Base-by-base conservation (phyloP, 2,888 invertebrate species). In the Drosophila nr. perissopoda region DNA sequence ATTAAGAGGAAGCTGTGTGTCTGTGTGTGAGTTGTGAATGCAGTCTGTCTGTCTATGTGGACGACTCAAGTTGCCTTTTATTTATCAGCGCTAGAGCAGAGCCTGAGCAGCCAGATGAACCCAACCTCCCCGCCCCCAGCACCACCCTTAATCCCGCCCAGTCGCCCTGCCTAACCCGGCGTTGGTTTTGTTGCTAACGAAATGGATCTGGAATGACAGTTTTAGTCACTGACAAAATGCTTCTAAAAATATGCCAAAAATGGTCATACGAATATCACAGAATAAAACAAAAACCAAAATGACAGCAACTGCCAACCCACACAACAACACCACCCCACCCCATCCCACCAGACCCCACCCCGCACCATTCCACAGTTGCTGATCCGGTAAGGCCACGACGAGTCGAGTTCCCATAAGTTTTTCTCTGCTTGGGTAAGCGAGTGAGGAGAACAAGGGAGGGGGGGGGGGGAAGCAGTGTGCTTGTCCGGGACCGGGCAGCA, bases 321-420 rank as follows among this genome's bases (percentile, higher is more conserved):
- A 25, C 45, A 45, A 45, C 42, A 42, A 2, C 42, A 21, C 42
- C 11, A 42, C 25, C 2, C 74, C 67, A 67, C 18, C 16, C 18
- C 36, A 16, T 2, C 27, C 5, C 29, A 29, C 25, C 27, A 27
- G 6, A 29, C 25, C 38, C 13, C 36, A n/a, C 3, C 0, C n/a
- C 38, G 0, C 45, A n/a, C 13, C 10, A 11, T 18, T 38, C 7
- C 53, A 13, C 27, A 8, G 49, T 34, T 51, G 54, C 56, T 69
- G 78, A 70, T 67, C 52, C 36, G 60, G 62, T 61, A 69, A 81
- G 78, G 86, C 83, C 73, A 85, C 90, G 88, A 85, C 83, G 83
- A 78, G 83, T 78, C 71, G 76, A 89, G 90, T 87, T 89, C 85
- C 89, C 85, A 87, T 80, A 85, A 89, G 89, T 89, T 89, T 87